Percentiles rank a stretch among this genome's conserved stretches.
Evolutionary conservation across 2,797 vertebrate genomes (phyloP).

Genomic region (Gymnopithys bicolor): DNA sequence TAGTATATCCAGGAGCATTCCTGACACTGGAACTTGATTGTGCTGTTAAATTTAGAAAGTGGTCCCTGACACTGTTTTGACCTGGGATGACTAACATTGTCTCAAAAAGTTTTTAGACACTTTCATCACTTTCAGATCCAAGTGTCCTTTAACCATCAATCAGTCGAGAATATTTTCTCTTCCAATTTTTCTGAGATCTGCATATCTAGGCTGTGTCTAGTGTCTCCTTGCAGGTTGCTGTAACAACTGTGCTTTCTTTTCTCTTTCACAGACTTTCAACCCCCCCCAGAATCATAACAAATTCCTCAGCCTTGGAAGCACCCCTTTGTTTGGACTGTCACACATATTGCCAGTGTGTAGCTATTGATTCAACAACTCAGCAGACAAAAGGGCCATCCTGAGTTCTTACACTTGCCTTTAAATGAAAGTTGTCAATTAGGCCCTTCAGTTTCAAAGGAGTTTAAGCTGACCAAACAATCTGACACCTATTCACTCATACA

Average conservation of each 20-base stretch:
- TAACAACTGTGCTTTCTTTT: constrained; percentile 57
- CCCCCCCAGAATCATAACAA: constrained; percentile 28
- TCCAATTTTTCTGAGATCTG: not conserved
- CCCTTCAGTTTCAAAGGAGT: constrained; percentile 55
- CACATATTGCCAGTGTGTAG: not conserved
- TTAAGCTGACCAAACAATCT: constrained; percentile 65
- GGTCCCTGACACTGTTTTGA: not conserved
- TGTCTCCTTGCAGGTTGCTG: constrained; percentile 53
- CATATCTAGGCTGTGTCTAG: not conserved
- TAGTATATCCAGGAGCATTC: not conserved
- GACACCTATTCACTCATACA: constrained; percentile 34
- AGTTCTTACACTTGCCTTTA: constrained; percentile 58
- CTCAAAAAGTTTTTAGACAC: not conserved
- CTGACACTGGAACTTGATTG: not conserved
- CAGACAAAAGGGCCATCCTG: constrained; percentile 42
- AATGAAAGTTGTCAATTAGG: constrained; percentile 68
- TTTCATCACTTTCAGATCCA: constrained; percentile 8
- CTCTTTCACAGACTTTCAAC: constrained; percentile 35
- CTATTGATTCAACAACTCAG: constrained; percentile 51
- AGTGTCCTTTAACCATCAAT: constrained; percentile 21
- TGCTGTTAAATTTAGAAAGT: not conserved
- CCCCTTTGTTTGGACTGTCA: constrained; percentile 18
- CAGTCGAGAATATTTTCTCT: constrained; percentile 29
- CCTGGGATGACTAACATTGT: not conserved
- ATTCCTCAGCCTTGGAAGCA: constrained; percentile 70